Evolutionary conservation across 2,888 invertebrate genomes (phyloP), one percentile per base, ranked within the genome.

Genomic region (Esperia sulphurella): DNA sequence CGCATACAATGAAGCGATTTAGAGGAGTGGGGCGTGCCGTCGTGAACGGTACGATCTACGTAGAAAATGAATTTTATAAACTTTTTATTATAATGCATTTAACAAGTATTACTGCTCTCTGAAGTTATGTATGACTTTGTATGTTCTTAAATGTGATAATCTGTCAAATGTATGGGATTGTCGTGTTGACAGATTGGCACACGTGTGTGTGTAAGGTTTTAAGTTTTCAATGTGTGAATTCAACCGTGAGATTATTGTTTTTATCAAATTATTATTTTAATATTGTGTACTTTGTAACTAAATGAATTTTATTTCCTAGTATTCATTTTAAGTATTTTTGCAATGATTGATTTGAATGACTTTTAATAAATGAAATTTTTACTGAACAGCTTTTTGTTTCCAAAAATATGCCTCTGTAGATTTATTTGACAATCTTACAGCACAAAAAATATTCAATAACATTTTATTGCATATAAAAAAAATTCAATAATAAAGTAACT

Each of bases 361-460:
- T 37, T 45, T 45, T 13, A 45, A 39, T 45, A 45, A 38, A 44
- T 35, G 30, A 37, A 35, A 39, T 5, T 28, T 38, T 10, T 40
- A 45, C 12, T 44, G 21, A 48, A 44, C 33, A 9, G 8, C 4
- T 31, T 9, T 31, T 31, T 31, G 30, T 31, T 31, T 31, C 10
- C 10, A 28, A n/a, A 21, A 49, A 14, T 12, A 5, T 39, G 1
- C 13, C 8, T 38, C 8, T 46, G 47, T 30, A 30, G 30, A 30
- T 30, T 7, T 30, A 30, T 8, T 7, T 30, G 30, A 30, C 8
- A 30, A 30, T n/a, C n/a, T n/a, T n/a, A n/a, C n/a, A n/a, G n/a
- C n/a, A n/a, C n/a, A n/a, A n/a, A n/a, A n/a, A n/a, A n/a, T n/a
- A n/a, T n/a, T n/a, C n/a, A n/a, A n/a, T n/a, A n/a, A n/a, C n/a